Conservation (phyloP, 2,888 invertebrate genomes). For the Acleris sparsana region DNA sequence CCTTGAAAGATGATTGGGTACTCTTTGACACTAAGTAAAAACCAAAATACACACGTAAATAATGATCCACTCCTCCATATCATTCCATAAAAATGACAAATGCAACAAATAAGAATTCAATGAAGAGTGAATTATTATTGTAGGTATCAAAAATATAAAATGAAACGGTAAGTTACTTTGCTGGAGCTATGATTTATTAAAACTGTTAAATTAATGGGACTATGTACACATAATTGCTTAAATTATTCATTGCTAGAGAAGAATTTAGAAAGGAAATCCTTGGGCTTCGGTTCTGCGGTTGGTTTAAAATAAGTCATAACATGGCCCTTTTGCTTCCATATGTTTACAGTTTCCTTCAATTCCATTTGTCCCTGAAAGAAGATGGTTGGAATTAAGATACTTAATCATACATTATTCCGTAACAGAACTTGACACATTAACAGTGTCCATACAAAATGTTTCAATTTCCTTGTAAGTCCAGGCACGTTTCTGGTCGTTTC, state of each 20-base stretch:
- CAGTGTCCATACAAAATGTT: too few relatives aligned
- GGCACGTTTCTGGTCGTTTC: too few relatives aligned
- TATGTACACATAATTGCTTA: slow-evolving; percentile 29
- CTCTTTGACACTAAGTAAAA: too few relatives aligned
- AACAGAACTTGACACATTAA: too few relatives aligned
- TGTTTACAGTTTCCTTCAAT: slow-evolving; percentile 91
- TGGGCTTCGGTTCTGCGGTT: slow-evolving; percentile 91
- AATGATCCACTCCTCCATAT: too few relatives aligned
- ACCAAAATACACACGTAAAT: too few relatives aligned
- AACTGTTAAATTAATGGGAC: slow-evolving; percentile 22
- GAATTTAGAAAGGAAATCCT: slow-evolving; percentile 96
- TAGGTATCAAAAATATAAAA: neutral
- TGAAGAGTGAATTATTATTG: too few relatives aligned
- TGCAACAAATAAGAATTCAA: too few relatives aligned
- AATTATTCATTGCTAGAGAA: slow-evolving; percentile 85
- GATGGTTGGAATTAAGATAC: neutral
- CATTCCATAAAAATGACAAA: too few relatives aligned
- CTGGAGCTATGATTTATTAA: slow-evolving; percentile 30
- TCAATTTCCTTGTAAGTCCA: too few relatives aligned
- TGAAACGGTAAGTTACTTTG: neutral
- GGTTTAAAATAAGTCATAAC: slow-evolving; percentile 95
- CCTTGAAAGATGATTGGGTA: too few relatives aligned
- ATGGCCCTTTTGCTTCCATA: slow-evolving; percentile 95
- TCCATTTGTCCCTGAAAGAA: slow-evolving; percentile 95
- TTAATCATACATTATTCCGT: too few relatives aligned